Evolutionary conservation across 2,888 invertebrate species (phyloP).

Genomic region (Cryptus viduatorius): DNA sequence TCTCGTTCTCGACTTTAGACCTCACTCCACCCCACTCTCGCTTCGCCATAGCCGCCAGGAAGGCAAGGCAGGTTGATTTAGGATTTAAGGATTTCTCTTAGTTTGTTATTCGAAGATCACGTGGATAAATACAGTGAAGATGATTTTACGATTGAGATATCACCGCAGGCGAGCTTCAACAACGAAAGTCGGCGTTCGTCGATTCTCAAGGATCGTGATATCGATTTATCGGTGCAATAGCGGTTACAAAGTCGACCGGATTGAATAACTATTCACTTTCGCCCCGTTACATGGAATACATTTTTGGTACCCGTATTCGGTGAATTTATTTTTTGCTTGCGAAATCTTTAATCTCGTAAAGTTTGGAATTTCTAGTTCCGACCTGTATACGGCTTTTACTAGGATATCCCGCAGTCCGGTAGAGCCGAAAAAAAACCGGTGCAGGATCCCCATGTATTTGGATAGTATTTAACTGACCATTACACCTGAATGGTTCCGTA

Average conservation of each 20-base stretch:
- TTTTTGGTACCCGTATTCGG: conserved; percentile 9
- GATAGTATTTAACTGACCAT: conserved; percentile 84
- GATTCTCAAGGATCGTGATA: not conserved
- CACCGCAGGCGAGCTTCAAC: conserved; percentile 70
- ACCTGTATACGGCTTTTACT: conserved; percentile 42
- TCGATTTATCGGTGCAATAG: not conserved
- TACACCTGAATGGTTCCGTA: conserved; percentile 82
- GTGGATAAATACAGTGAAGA: conserved; percentile 81
- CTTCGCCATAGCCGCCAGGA: conserved; percentile 24
- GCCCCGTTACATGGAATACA: not conserved
- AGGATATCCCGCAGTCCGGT: conserved; percentile 26
- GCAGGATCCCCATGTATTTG: conserved; percentile 77
- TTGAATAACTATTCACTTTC: not conserved
- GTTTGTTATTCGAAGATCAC: conserved; percentile 83
- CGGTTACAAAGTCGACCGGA: conserved; percentile 1
- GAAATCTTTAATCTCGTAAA: conserved; percentile 32
- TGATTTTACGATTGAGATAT: conserved; percentile 78
- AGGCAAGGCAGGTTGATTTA: conserved; percentile 81
- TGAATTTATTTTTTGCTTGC: conserved; percentile 24
- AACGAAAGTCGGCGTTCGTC: not conserved
- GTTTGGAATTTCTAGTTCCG: conserved; percentile 44
- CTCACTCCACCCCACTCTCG: conserved; percentile 1
- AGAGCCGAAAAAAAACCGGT: conserved; percentile 72
- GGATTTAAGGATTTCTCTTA: conserved; percentile 82
- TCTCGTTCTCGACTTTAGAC: conserved; percentile 40